These are phyloP conservation scores for Tragelaphus scriptus DNA, from an alignment of 2,113 vertebrate species.

Conservation along the genomic window DNA sequence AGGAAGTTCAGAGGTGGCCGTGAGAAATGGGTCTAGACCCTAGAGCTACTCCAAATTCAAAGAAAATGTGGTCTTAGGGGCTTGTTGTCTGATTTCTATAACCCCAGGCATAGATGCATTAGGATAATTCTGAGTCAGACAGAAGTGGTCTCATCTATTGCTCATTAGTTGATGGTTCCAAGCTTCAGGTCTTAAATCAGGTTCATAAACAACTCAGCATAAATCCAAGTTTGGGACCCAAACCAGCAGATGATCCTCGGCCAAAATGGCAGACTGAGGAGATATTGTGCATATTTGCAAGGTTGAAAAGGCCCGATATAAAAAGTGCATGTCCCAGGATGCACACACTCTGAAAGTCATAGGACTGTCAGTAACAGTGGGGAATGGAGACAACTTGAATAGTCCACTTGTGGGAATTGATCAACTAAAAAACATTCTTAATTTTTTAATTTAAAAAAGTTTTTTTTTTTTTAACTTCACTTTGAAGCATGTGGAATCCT, in stretches of 20 bases:
- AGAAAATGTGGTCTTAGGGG: background rate
- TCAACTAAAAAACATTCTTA: background rate
- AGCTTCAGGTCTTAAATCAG: background rate
- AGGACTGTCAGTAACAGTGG: background rate
- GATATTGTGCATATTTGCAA: background rate
- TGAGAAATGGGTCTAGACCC: background rate
- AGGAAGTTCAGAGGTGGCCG: background rate
- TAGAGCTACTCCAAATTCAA: background rate
- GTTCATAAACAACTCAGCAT: background rate
- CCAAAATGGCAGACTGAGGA: background rate
- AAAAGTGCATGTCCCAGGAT: background rate
- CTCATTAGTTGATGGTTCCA: background rate
- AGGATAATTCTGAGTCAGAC: background rate
- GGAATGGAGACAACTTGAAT: background rate
- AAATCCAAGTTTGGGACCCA: background rate
- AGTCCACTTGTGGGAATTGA: background rate
- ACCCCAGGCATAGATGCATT: accelerated
- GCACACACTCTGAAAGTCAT: background rate
- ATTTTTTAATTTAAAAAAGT: background rate
- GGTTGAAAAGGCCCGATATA: background rate
- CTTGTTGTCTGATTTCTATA: background rate
- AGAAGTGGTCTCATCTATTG: background rate
- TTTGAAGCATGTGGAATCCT: background rate
- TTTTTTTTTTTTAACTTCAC: background rate
- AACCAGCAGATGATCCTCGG: background rate